phyloP scores from a whole-genome alignment of 2,888 invertebrate species.

The Drosophila picticornis region DNA sequence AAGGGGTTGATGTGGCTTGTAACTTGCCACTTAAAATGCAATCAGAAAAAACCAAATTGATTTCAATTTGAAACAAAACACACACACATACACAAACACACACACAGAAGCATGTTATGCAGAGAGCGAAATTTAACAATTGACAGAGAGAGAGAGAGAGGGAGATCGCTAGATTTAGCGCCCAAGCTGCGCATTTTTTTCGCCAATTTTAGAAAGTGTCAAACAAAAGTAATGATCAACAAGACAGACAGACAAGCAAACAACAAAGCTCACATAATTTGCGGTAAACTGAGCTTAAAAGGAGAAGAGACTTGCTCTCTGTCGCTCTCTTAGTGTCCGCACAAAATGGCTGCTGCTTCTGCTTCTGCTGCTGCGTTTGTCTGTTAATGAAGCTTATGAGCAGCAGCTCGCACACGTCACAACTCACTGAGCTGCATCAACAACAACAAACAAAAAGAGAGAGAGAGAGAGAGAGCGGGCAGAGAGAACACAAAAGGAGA shows the following conservation, averaged over 20 bases:
- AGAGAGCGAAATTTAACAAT: neutral
- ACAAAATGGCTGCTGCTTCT: slow-evolving; percentile 56
- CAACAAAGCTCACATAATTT: slow-evolving; percentile 28
- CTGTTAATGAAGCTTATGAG: slow-evolving; percentile 79
- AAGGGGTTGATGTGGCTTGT: slow-evolving; percentile 36
- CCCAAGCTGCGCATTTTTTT: slow-evolving; percentile 21
- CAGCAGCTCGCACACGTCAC: slow-evolving; percentile 72
- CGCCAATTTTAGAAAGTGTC: slow-evolving; percentile 22
- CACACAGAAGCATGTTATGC: neutral
- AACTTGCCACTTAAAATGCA: slow-evolving; percentile 74
- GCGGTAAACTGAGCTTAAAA: slow-evolving; percentile 19
- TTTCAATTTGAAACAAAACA: slow-evolving; percentile 69
- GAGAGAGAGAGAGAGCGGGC: slow-evolving; percentile 15
- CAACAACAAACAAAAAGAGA: slow-evolving; percentile 53
- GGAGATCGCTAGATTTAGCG: neutral
- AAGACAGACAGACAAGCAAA: neutral
- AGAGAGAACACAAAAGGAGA: slow-evolving; percentile 66
- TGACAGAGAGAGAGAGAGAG: neutral
- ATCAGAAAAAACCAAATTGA: slow-evolving; percentile 70
- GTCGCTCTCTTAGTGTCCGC: neutral
- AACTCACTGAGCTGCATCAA: slow-evolving; percentile 77
- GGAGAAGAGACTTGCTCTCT: neutral
- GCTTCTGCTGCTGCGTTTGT: slow-evolving; percentile 35
- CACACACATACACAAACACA: slow-evolving; percentile 16
- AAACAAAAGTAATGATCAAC: slow-evolving; percentile 13